Conservation (phyloP, 2,888 invertebrate species). For the Drosophila paranaensis region DNA sequence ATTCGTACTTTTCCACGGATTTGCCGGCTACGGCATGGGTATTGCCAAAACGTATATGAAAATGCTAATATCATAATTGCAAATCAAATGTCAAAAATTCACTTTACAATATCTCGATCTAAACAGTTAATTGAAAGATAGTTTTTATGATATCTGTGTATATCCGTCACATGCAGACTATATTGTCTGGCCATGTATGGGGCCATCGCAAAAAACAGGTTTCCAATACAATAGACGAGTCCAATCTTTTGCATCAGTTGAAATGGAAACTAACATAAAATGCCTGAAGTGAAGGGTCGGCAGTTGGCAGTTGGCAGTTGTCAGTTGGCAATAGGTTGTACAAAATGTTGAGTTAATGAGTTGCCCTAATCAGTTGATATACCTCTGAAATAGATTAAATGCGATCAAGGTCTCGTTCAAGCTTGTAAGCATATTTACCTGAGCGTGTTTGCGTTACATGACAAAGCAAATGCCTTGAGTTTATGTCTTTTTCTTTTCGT, state of each 20-base stretch:
- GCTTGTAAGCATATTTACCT: constrained; percentile 11
- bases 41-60: background rate
- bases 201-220: constrained; percentile 41
- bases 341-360: constrained; percentile 32
- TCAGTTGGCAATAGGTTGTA: constrained; percentile 25
- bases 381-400: constrained; percentile 47
- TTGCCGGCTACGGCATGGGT: background rate
- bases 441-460: constrained; percentile 11
- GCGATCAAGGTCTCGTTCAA: constrained; percentile 61
- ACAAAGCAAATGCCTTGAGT: constrained; percentile 12
- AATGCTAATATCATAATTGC: background rate
- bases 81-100: background rate
- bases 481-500: constrained; percentile 6
- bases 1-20: background rate
- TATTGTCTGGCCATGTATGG: constrained; percentile 13
- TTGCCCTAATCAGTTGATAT: constrained; percentile 58
- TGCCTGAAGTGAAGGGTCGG: constrained; percentile 26
- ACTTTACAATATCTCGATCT: background rate
- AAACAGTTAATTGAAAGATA: background rate
- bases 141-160: background rate
- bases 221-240: constrained; percentile 33
- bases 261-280: constrained; percentile 7
- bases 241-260: constrained; percentile 22
- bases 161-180: background rate
- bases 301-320: background rate